A percentile compares a stretch with the other conserved stretches of the same genome.
These are phyloP conservation scores for Notodonta dromedarius DNA, from an alignment of 2,888 invertebrate species.

Conservation along the genomic window DNA sequence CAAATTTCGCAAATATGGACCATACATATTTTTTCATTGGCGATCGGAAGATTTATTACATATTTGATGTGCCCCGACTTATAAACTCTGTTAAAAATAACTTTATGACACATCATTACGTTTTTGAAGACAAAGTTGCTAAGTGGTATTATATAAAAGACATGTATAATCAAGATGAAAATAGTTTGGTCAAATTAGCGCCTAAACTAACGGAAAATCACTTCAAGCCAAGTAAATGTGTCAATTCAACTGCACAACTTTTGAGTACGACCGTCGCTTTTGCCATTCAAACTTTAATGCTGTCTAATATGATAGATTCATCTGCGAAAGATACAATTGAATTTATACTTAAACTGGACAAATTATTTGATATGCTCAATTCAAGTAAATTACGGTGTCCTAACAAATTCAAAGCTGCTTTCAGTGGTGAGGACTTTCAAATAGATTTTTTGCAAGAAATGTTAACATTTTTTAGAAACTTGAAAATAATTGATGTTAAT, in stretches of 20 bases:
- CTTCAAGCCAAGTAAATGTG: not conserved
- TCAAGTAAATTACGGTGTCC: not conserved
- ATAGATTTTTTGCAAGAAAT: conserved; percentile 1
- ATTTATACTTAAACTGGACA: not conserved
- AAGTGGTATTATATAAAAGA: conserved; percentile 1
- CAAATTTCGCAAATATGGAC: conserved; percentile 18
- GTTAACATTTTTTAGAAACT: not conserved
- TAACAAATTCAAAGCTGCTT: not conserved
- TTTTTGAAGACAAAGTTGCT: not conserved
- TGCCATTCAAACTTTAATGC: not conserved
- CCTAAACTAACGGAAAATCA: conserved; percentile 1
- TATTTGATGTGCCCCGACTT: conserved; percentile 17
- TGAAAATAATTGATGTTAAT: not conserved
- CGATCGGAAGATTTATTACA: conserved; percentile 24
- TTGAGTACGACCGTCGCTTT: not conserved
- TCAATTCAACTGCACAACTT: not conserved
- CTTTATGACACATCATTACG: not conserved
- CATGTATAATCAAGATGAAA: conserved; percentile 1
- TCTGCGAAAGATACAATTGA: not conserved
- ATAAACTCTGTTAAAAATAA: not conserved
- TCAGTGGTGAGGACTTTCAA: not conserved
- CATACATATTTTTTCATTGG: conserved; percentile 17
- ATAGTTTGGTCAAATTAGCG: not conserved
- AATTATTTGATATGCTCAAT: not conserved
- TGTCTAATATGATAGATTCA: not conserved